Conservation (phyloP, 2,888 invertebrate species). For the Rugalucina vietnamica region DNA sequence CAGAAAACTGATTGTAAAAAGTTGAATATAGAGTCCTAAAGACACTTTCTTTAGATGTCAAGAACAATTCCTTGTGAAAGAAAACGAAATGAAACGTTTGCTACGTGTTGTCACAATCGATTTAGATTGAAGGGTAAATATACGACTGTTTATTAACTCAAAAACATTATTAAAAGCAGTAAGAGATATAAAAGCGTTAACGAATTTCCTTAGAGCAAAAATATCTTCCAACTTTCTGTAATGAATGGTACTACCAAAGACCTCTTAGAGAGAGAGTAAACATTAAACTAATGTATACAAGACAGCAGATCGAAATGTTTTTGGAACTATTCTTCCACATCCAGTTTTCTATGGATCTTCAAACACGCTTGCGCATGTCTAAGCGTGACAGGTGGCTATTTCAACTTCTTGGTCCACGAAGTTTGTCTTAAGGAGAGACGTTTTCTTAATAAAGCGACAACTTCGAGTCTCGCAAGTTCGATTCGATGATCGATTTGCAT, state of each 20-base stretch:
- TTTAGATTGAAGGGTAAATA: slow-evolving; percentile 1
- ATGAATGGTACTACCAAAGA: slow-evolving; percentile 46
- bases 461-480: too few species aligned
- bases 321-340: too few species aligned
- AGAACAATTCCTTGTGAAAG: not conserved
- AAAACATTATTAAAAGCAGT: slow-evolving; percentile 2
- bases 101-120: slow-evolving; percentile 2
- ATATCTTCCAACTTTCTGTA: slow-evolving; percentile 50
- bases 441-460: too few species aligned
- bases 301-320: not conserved
- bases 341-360: too few species aligned
- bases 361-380: too few species aligned
- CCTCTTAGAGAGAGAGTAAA: slow-evolving; percentile 25
- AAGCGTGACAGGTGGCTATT: too few species aligned
- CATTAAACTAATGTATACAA: not conserved
- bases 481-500: too few species aligned
- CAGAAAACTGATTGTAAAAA: not conserved
- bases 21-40: not conserved
- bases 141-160: slow-evolving; percentile 7
- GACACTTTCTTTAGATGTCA: not conserved
- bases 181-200: slow-evolving; percentile 51
- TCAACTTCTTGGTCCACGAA: too few species aligned
- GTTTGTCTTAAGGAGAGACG: too few species aligned
- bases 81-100: not conserved
- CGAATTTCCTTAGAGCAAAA: slow-evolving; percentile 48